Base-by-base conservation (phyloP, 2,888 invertebrate species). In the Linnaemya vulpina region DNA sequence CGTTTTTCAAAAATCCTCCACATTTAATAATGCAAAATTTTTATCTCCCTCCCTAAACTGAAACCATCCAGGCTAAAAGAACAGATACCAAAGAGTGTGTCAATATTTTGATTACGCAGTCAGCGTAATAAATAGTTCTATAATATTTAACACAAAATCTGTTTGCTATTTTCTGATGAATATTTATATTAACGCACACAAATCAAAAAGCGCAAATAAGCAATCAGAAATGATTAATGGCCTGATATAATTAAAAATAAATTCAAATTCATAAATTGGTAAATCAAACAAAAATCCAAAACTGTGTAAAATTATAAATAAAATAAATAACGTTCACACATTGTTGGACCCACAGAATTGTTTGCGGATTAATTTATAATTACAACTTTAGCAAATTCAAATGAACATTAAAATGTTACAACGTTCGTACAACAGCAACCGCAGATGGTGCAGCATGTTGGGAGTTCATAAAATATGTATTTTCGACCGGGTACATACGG, bases 361-460 rank as follows among this genome's bases (percentile, higher is more conserved):
- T 78, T 74, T 78, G 67, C 11, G 68, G 74, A 68, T 74, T 78
- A 78, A 74, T 83, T 74, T 68, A 74, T 83, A 83, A 78, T 83
- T 76, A 78, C 60, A 65, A 15, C 20, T 43, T 62, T 73, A 74
- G 46, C 73, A 83, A 77, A 43, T 73, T 68, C 83, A 82, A 62
- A 58, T 51, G 22, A 15, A 35, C 4, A 40, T 40, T 38, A 35
- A 38, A 35, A 38, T 13, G 25, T 0, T 15, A 1, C n/a, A 22
- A 58, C 58, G 60, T 17, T 17, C 17, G 15, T 62, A 20, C 49
- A 35, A 20, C 11, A 13, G n/a, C 20, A 55, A 62, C 70, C 71
- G 76, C 76, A 82, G 38, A 76, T 83, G 78, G 77, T 78, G 30
- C 49, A 70, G 25, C 38, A 30, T 70, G 62, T 70, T 63, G 25